These are phyloP conservation scores for Elaeidobius kamerunicus DNA, from an alignment of 2,888 invertebrate genomes.

Conservation along the genomic window DNA sequence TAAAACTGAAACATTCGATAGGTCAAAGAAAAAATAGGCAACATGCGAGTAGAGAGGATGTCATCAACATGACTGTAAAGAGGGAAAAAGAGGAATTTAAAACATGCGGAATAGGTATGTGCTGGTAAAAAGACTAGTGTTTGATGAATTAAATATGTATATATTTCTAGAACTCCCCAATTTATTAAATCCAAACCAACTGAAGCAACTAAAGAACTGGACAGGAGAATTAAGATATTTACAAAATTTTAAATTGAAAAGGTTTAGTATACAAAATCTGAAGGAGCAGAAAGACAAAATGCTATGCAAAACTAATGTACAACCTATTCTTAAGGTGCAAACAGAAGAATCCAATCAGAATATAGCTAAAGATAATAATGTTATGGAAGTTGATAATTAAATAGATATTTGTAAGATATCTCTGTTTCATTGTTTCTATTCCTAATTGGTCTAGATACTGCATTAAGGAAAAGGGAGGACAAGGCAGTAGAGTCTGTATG, in stretches of 20 bases:
- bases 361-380: no score
- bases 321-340: no score
- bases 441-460: no score
- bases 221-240: slow-evolving; percentile 64
- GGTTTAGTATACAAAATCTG: slow-evolving; percentile 52
- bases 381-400: no score
- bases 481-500: no score
- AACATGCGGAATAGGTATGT: slow-evolving; percentile 64
- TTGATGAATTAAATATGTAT: not conserved
- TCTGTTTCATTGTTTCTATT: no score
- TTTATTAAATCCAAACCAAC: slow-evolving; percentile 58
- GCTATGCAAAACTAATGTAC: not conserved
- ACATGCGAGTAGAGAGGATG: slow-evolving; percentile 76
- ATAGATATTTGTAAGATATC: no score
- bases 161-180: slow-evolving; percentile 66
- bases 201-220: slow-evolving; percentile 62
- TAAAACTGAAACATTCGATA: slow-evolving; percentile 73
- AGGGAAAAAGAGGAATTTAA: slow-evolving; percentile 72
- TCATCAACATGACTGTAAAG: slow-evolving; percentile 72
- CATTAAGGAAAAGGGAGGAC: no score
- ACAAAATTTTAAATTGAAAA: slow-evolving; percentile 63
- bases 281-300: slow-evolving; percentile 28
- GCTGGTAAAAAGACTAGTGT: slow-evolving; percentile 27
- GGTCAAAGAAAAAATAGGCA: slow-evolving; percentile 72
- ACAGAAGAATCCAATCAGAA: no score